These are phyloP conservation scores for Acanthis flammea DNA, from an alignment of 2,797 vertebrate genomes.

Conservation along the genomic window DNA sequence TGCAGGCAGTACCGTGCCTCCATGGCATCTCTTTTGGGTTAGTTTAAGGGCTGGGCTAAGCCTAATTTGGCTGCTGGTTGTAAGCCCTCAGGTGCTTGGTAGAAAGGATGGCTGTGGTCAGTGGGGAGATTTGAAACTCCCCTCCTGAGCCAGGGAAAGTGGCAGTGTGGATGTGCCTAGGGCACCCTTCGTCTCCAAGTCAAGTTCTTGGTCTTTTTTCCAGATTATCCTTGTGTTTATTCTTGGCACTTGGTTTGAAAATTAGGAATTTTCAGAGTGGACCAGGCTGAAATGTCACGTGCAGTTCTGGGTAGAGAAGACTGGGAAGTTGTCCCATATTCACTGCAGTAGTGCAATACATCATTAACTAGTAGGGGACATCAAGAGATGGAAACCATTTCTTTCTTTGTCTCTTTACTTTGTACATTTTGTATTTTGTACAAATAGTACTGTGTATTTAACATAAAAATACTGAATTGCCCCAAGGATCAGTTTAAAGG, in stretches of 20 bases:
- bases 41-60: neutral
- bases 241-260: neutral
- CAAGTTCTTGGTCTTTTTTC: neutral
- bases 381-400: neutral
- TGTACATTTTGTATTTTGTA: neutral
- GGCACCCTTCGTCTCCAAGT: neutral
- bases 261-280: neutral
- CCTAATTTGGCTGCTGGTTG: neutral
- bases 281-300: neutral
- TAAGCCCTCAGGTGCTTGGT: neutral
- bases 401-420: slow-evolving; percentile 27
- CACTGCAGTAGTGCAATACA: neutral
- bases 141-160: neutral
- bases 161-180: fast-evolving
- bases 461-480: slow-evolving; percentile 39
- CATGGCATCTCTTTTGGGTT: neutral
- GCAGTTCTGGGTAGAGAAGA: neutral
- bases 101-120: neutral
- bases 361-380: neutral
- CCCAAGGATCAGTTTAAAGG: slow-evolving; percentile 50
- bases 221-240: neutral
- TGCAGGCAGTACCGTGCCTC: neutral
- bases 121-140: neutral
- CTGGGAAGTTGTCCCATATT: neutral
- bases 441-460: slow-evolving; percentile 56